Conservation (phyloP, 1,140 invertebrate genomes). For the Drosophila setifemur region DNA sequence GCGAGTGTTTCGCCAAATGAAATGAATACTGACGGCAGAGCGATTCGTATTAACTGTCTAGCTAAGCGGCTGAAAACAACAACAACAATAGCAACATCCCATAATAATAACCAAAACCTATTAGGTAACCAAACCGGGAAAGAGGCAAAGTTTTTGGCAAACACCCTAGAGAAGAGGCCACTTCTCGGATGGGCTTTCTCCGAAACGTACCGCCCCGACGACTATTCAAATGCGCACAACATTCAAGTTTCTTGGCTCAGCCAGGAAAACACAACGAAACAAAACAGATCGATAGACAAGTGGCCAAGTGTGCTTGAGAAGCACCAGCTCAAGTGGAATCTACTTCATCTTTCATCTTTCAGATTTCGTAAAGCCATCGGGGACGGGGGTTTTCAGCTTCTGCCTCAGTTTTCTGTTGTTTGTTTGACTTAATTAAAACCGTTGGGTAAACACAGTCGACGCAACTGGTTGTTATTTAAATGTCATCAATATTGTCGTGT, state of each 20-base stretch:
- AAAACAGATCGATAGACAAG: constrained; percentile 49
- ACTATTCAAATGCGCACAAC: constrained; percentile 48
- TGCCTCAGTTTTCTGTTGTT: constrained; percentile 7
- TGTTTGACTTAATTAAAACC: constrained; percentile 46
- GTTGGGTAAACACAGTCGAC: constrained; percentile 15
- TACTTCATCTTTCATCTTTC: constrained; percentile 36
- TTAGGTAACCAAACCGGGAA: constrained; percentile 46
- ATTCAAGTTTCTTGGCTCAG: constrained; percentile 37
- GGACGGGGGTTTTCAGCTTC: too few species aligned
- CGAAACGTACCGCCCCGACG: neutral
- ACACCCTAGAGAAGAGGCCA: constrained; percentile 25
- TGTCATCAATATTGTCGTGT: constrained; percentile 17
- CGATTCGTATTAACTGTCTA: constrained; percentile 63
- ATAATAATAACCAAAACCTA: constrained; percentile 75
- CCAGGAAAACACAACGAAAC: constrained; percentile 1
- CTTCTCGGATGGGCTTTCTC: constrained; percentile 20
- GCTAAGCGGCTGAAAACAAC: constrained; percentile 48
- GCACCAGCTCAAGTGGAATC: constrained; percentile 23
- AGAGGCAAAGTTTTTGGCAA: constrained; percentile 34
- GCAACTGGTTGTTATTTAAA: constrained; percentile 46
- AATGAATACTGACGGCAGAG: constrained; percentile 48
- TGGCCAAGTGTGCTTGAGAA: constrained; percentile 35
- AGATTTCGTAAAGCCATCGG: constrained; percentile 17
- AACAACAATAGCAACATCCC: constrained; percentile 21
- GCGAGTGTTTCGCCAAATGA: constrained; percentile 48